Base-by-base conservation (phyloP, 2,113 vertebrate genomes). In the Neolamprologus cancellatus region DNA sequence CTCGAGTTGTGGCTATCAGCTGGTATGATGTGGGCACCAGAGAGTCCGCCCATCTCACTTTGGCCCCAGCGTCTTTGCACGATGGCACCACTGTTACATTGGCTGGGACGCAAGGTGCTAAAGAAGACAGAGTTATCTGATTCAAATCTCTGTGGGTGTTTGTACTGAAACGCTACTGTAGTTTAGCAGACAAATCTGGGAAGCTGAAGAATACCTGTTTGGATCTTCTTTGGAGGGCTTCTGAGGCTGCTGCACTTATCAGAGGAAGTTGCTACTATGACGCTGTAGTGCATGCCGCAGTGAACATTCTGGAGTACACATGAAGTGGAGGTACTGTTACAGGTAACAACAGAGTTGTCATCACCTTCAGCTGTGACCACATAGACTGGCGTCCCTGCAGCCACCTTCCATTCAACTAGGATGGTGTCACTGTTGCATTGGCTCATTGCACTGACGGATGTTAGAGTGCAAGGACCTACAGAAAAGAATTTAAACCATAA, bases 221-320 rank as follows among this genome's bases (percentile, higher is more conserved):
- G 59, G 15, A 97, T 87, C 88, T 92, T 94, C 36, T 83, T 85
- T 1, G 96, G 93, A 4, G 94, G 87, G 78, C 96, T 97, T 34
- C 96, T 91, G 46, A 96, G 85, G 90, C 93, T 96, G 93, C 88
- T 95, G 94, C 96, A 97, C 84, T 94, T 96, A 86, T 95, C 88
- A 5, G 96, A 96, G 17, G 95, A 93, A 10, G 95, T 84, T 3
- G 95, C 94, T 4, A 97, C 94, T 4, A 96, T 95, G 87, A 97
- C 28, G 50, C 84, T 95, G 79, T 97, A 97, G 6, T 88, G 79
- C 82, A 88, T 94, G 71, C 91, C 95, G 30, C 97, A 97, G 23
- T 20, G 82, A 2, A 82, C 55, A 2, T 76, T 84, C 0, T 17
- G 6, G 36, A 97, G 94, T 7, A 84, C 69, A 79, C 96, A 97